Evolutionary conservation across 2,113 vertebrate species (phyloP), one percentile per base, ranked within the genome.

Genomic region (Pagrus major): DNA sequence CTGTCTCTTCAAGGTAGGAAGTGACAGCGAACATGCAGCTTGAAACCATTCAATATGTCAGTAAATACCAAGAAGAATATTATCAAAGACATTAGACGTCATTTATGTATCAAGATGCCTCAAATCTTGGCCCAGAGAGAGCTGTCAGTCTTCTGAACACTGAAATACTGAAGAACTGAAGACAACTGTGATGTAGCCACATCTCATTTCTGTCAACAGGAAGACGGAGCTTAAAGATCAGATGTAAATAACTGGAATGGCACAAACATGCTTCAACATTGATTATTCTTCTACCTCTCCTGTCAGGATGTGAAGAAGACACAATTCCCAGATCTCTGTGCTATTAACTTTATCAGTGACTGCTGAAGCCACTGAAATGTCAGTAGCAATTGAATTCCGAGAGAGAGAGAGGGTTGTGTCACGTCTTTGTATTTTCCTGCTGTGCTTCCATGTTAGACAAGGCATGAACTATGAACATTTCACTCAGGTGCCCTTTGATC

Each of bases 1-100:
- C 4, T 0, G 15, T 65, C 44, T 72, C 52, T 56, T 64, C 33
- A 78, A 68, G 60, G 35, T 64, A 35, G 31, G 59, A 75, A 75
- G 64, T 84, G 89, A 86, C 78, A 54, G 68, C 20, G 6, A 84
- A 85, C 72, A 75, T 23, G 49, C n/a, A 42, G 20, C 63, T 47
- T 11, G 0, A 78, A n/a, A 63, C 63, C 44, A 69, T 65, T 73
- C 42, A 49, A 60, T 42, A 21, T 65, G 71, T 72, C 75, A 56
- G 71, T 35, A 59, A 54, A 75, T 58, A 65, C 52, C 23, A 80
- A 65, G n/a, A 77, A 52, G 42, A 78, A 75, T 46, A 64, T 78
- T 76, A 73, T 86, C 77, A 85, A 80, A 84, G 59, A 56, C 70
- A 51, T 71, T 54, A 61, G 37, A 56, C 33, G 37, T 78, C 44